phyloP scores from a whole-genome alignment of 2,113 vertebrate genomes.

The Equus quagga region DNA sequence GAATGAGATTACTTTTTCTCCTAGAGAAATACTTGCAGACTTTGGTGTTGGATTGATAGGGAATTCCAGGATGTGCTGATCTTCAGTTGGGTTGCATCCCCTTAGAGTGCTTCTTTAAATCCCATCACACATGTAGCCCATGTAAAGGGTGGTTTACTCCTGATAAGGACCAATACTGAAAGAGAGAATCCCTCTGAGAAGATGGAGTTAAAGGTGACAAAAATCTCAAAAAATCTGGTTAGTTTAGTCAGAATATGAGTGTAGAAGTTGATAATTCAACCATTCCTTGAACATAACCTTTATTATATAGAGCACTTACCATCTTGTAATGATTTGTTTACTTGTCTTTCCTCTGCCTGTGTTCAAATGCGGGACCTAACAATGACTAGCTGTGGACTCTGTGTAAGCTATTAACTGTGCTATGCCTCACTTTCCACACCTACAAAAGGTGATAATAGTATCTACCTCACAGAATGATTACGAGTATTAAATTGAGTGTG shows the following conservation, averaged over 20 bases:
- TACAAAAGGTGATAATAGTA: neutral
- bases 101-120: neutral
- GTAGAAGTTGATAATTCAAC: neutral
- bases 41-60: neutral
- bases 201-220: neutral
- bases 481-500: neutral
- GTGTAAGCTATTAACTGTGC: neutral
- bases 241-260: slow-evolving; percentile 11
- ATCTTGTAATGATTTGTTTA: neutral
- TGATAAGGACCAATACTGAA: neutral
- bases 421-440: neutral
- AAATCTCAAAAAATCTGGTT: neutral
- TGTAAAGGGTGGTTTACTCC: neutral
- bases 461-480: neutral
- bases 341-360: neutral
- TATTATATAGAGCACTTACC: neutral
- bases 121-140: neutral
- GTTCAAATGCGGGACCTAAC: neutral
- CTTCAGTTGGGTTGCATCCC: neutral
- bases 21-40: neutral
- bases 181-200: neutral
- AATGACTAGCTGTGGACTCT: neutral
- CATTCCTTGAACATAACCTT: neutral
- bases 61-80: neutral
- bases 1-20: neutral